A percentile compares a stretch with the other conserved stretches of the same genome.
Conservation (phyloP, 2,888 invertebrate genomes). For the Chloroclysta siterata region DNA sequence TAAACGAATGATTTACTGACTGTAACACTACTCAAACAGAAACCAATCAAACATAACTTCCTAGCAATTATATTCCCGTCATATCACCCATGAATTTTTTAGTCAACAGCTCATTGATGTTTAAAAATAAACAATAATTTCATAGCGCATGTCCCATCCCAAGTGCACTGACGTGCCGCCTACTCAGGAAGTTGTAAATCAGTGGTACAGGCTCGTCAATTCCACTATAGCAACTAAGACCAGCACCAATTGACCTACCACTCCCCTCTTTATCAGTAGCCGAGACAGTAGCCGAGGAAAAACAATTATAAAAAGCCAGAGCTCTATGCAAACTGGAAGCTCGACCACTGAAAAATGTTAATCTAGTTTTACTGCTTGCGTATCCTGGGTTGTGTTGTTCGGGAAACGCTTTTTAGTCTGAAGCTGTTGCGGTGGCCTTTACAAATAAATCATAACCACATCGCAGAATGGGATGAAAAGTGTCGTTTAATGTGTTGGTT, state of each 20-base stretch:
- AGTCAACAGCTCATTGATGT: conserved; percentile 33
- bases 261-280: conserved; percentile 34
- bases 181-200: conserved; percentile 80
- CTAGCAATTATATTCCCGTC: conserved; percentile 20
- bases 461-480: conserved; percentile 31
- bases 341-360: conserved; percentile 69
- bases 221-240: conserved; percentile 48
- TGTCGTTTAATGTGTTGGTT: conserved; percentile 24
- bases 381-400: conserved; percentile 68
- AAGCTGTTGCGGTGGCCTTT: conserved; percentile 47
- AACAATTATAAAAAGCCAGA: conserved; percentile 37
- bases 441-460: conserved; percentile 57
- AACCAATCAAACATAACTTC: conserved; percentile 20
- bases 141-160: conserved; percentile 52
- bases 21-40: conserved; percentile 22
- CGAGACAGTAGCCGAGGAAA: conserved; percentile 23
- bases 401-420: conserved; percentile 48
- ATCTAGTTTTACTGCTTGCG: conserved; percentile 68
- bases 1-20: conserved; percentile 22
- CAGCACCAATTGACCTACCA: conserved; percentile 51
- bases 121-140: conserved; percentile 44
- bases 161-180: conserved; percentile 63
- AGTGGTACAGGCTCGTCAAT: conserved; percentile 65
- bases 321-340: conserved; percentile 56
- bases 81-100: conserved; percentile 30